Conservation (phyloP, 2,797 vertebrate species). For the Scolopax bukidnonensis region DNA sequence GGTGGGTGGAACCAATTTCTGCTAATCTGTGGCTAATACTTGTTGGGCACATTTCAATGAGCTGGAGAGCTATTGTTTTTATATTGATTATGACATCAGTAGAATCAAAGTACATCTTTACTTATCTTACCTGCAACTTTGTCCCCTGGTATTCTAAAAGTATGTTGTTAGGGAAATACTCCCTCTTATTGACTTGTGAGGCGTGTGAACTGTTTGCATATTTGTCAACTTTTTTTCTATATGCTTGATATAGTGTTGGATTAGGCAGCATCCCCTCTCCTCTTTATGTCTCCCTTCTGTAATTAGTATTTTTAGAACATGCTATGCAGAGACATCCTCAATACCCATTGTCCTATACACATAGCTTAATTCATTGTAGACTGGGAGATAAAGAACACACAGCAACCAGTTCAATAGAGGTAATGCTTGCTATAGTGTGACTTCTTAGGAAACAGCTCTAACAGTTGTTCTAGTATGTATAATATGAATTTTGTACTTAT, state of each 20-base stretch:
- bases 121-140: background rate
- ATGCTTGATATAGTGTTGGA: background rate
- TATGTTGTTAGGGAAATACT: background rate
- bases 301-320: background rate
- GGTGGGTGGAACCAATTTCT: background rate
- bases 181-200: background rate
- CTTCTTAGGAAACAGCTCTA: background rate
- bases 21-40: background rate
- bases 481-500: background rate
- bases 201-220: background rate
- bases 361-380: background rate
- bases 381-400: background rate
- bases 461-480: fast-evolving
- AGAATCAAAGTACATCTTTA: background rate
- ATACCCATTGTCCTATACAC: fast-evolving
- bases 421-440: background rate
- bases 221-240: background rate
- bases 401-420: background rate
- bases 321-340: background rate
- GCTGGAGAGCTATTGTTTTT: background rate
- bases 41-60: background rate
- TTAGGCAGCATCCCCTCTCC: background rate
- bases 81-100: background rate
- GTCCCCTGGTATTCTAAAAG: background rate
- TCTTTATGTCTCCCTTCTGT: background rate